Percentiles rank a stretch among this genome's conserved stretches.
These are phyloP conservation scores for Dicrostonyx torquatus DNA, from an alignment of 2,797 vertebrate genomes.

Conservation along the genomic window DNA sequence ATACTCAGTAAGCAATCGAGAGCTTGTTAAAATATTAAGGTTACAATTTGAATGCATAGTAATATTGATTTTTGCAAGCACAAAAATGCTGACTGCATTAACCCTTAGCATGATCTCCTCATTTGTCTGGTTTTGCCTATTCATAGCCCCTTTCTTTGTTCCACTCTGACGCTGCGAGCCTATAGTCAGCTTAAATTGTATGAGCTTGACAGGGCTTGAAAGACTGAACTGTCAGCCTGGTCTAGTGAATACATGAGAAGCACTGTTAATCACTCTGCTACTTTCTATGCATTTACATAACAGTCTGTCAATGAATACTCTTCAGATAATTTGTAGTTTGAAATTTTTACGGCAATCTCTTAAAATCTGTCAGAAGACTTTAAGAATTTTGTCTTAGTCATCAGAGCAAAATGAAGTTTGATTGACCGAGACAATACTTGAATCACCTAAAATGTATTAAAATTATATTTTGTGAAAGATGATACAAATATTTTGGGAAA, in stretches of 20 bases:
- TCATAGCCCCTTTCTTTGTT: conserved; percentile 27
- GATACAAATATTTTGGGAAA: conserved; percentile 11
- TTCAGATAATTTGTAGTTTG: conserved; percentile 2
- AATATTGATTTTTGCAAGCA: conserved; percentile 52
- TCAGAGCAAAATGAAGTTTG: conserved; percentile 24
- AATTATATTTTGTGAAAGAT: conserved; percentile 50
- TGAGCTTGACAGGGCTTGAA: background rate
- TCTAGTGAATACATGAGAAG: conserved; percentile 20
- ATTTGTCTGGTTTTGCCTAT: conserved; percentile 38
- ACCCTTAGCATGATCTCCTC: background rate
- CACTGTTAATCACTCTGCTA: background rate
- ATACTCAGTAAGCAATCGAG: conserved; percentile 15
- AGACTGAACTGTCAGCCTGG: conserved; percentile 11
- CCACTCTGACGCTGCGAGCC: background rate
- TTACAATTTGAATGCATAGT: conserved; percentile 32
- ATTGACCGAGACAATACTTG: conserved; percentile 22
- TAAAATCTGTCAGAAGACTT: conserved; percentile 26
- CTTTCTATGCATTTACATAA: background rate
- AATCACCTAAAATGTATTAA: background rate
- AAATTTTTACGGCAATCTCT: background rate
- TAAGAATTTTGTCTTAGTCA: conserved; percentile 38
- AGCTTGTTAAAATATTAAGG: conserved; percentile 60
- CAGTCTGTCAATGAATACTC: conserved; percentile 10
- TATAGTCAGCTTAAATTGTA: conserved; percentile 22
- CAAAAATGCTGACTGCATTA: conserved; percentile 33